Evolutionary conservation across 2,113 vertebrate species (phyloP).

Genomic region (Colossoma macropomum): DNA sequence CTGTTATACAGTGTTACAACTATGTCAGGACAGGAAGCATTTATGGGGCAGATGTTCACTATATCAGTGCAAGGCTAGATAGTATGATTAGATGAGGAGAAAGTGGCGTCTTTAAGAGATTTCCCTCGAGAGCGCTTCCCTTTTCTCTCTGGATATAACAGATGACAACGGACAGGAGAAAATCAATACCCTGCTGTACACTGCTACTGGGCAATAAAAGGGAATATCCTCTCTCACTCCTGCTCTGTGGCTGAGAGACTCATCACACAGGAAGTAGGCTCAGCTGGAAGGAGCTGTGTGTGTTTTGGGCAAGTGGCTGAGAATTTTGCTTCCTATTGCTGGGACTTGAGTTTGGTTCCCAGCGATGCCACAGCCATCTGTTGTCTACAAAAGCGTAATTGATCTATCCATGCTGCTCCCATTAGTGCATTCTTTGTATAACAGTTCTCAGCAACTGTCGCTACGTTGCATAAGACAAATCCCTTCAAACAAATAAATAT

Average conservation of each 20-base stretch:
- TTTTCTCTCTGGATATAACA: constrained; percentile 48
- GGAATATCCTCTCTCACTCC: constrained; percentile 38
- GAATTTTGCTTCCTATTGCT: background rate
- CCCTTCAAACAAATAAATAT: background rate
- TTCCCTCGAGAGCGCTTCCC: constrained; percentile 50
- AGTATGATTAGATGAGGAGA: constrained; percentile 47
- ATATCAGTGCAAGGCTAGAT: constrained; percentile 43
- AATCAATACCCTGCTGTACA: constrained; percentile 57
- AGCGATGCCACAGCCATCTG: background rate
- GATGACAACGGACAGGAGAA: constrained; percentile 48
- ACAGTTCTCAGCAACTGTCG: background rate
- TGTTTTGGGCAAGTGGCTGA: background rate
- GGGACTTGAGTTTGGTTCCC: background rate
- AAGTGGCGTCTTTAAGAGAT: constrained; percentile 41
- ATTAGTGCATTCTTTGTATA: background rate
- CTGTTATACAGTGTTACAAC: background rate
- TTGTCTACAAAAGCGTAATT: background rate
- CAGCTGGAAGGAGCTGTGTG: background rate
- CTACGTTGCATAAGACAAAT: background rate
- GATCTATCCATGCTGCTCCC: background rate
- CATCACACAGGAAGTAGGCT: background rate
- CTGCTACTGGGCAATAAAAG: constrained; percentile 49
- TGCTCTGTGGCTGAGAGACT: constrained; percentile 34
- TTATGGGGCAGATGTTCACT: constrained; percentile 32
- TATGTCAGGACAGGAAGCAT: background rate